Evolutionary conservation across 2,113 vertebrate genomes (phyloP).

Genomic region (Eira barbara): DNA sequence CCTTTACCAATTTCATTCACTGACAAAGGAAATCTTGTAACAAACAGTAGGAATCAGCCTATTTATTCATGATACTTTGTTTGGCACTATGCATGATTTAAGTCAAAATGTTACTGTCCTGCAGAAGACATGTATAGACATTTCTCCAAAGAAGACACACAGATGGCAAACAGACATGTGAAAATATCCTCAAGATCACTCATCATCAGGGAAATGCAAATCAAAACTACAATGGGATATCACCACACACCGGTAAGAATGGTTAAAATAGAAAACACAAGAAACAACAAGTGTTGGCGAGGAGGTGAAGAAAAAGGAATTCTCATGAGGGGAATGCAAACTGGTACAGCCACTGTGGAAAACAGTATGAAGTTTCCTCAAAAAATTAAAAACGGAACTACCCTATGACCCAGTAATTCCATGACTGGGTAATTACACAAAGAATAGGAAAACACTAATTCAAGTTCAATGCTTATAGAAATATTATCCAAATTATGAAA

Average conservation of each 20-base stretch:
- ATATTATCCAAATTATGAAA: not conserved
- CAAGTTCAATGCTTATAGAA: not conserved
- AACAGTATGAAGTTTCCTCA: not conserved
- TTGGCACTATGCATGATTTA: not conserved
- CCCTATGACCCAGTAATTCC: not conserved
- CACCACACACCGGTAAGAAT: not conserved
- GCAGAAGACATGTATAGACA: not conserved
- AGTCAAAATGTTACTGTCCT: slow-evolving; percentile 1
- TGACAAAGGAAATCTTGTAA: not conserved
- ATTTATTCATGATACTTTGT: not conserved
- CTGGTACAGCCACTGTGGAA: not conserved
- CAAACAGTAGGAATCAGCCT: not conserved
- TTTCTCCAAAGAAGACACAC: not conserved
- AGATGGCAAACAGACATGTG: not conserved
- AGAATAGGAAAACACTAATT: not conserved
- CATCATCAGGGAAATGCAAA: not conserved
- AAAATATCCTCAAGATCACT: not conserved
- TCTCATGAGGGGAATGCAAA: not conserved
- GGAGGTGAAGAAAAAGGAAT: not conserved
- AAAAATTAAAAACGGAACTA: not conserved
- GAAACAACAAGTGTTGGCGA: not conserved
- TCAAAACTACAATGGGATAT: not conserved
- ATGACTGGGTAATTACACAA: not conserved
- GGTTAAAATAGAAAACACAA: not conserved
- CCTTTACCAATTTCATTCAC: not conserved